Base-by-base conservation (phyloP, 2,888 invertebrate genomes). In the Taphrorychus bicolor region DNA sequence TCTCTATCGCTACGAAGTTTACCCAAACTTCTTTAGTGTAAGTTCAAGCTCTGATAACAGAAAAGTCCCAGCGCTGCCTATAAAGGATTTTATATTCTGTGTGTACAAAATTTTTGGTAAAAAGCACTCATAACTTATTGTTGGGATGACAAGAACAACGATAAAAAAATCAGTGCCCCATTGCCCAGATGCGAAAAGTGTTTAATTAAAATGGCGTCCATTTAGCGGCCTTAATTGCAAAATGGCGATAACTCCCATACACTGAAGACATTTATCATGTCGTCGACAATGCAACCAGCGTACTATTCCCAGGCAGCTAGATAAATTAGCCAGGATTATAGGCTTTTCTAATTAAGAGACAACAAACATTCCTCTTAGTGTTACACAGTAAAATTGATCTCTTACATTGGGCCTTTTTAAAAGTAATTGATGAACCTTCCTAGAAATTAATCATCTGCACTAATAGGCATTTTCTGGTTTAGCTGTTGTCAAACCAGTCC, bases 201-300 rank as follows among this genome's bases (percentile, higher is more conserved):
- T 45, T 45, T 45, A 32, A 32, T 32, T 32, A 32, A 32, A 32
- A 32, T 32, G 7, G 32, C 1, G 3, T 11, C 32, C 45, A 45
- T 45, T 45, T 45, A 45, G 4, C 14, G 45, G 45, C 14, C 45
- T 56, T 56, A 40, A 56, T 56, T 23, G 41, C 24, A 56, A 56
- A 56, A 56, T 56, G 40, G 41, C 41, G 56, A 56, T 40, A 56
- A 56, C 41, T 56, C 21, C 23, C 56, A 19, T 56, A 56, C 2
- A 56, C 56, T 56, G 56, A 14, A 56, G 23, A 56, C 56, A 56
- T 56, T 56, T 56, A 56, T 56, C 56, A 56, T 56, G 56, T 56
- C 56, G 41, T 40, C 40, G 41, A 56, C 18, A 40, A 56, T 51
- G 18, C 51, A 51, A 56, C 45, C 45, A 45, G 45, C 18, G 56